Conservation (phyloP, 2,888 invertebrate genomes). For the Amblyjoppa proteus region DNA sequence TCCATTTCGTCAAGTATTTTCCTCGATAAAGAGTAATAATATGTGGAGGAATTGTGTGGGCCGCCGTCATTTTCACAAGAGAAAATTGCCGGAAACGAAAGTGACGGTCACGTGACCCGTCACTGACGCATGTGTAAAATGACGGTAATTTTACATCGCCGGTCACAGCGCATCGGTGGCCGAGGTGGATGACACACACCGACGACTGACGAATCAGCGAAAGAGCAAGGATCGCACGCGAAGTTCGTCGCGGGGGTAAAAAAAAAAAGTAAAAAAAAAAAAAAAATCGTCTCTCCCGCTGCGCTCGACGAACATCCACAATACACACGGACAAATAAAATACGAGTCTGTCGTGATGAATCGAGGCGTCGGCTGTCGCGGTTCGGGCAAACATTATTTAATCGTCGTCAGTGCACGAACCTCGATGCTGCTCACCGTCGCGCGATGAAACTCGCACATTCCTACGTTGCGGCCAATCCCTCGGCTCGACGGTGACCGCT, state of each 20-base stretch:
- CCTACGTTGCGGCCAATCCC: not conserved
- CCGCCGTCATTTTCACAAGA: no score
- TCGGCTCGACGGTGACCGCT: not conserved
- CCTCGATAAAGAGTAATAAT: no score
- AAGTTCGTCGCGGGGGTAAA: constrained; percentile 28
- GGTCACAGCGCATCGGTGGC: not conserved
- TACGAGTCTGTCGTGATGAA: constrained; percentile 7
- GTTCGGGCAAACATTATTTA: no score
- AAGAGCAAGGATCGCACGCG: not conserved
- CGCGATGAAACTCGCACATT: not conserved
- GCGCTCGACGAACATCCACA: constrained; percentile 4
- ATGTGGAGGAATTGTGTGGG: no score
- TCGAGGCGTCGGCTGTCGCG: constrained; percentile 32
- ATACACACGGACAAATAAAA: not conserved
- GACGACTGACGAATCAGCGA: not conserved
- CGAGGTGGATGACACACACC: not conserved
- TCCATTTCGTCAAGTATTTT: no score
- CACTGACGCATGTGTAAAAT: no score
- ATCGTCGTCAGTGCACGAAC: no score
- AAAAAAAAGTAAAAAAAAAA: not conserved
- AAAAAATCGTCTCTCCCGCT: constrained; percentile 17
- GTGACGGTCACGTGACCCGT: no score
- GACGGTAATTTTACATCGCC: no score
- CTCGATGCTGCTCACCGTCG: not conserved
- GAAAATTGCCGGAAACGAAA: no score